Evolutionary conservation across 1,140 invertebrate species (phyloP).

Genomic region (Aphelenchoides fujianensis): DNA sequence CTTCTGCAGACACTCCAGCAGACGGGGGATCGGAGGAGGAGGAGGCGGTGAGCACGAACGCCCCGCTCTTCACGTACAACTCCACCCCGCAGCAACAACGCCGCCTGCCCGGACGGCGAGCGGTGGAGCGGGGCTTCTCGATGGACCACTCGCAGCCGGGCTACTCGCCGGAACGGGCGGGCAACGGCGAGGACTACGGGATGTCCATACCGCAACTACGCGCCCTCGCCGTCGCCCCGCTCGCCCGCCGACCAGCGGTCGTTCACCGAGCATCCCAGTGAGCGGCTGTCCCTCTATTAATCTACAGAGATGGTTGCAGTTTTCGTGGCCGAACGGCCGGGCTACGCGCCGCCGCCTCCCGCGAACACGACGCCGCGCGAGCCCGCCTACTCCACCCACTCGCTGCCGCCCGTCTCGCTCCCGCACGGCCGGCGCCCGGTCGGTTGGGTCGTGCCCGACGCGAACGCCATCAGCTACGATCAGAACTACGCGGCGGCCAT

Average conservation of each 20-base stretch:
- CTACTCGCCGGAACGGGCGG: neutral
- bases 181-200: neutral
- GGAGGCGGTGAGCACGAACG: slow-evolving; percentile 11
- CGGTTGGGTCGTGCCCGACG: neutral
- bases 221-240: slow-evolving; percentile 5
- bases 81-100: slow-evolving; percentile 3
- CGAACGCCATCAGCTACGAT: neutral
- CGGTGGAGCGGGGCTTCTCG: neutral
- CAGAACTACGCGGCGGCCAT: neutral
- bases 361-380: slow-evolving; percentile 7
- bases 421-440: neutral
- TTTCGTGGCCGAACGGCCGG: neutral
- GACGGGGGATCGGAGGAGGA: neutral
- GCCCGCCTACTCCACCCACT: slow-evolving; percentile 7
- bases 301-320: neutral
- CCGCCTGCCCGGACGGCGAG: neutral
- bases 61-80: slow-evolving; percentile 14
- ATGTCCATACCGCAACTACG: no score
- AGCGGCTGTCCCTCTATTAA: neutral
- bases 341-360: neutral
- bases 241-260: neutral
- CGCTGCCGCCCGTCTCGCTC: slow-evolving; percentile 1
- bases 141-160: neutral
- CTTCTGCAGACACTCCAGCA: neutral
- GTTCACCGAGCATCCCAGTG: slow-evolving; percentile 3